Conservation (phyloP, 1,140 invertebrate genomes). For the Asbolus verrucosus region DNA sequence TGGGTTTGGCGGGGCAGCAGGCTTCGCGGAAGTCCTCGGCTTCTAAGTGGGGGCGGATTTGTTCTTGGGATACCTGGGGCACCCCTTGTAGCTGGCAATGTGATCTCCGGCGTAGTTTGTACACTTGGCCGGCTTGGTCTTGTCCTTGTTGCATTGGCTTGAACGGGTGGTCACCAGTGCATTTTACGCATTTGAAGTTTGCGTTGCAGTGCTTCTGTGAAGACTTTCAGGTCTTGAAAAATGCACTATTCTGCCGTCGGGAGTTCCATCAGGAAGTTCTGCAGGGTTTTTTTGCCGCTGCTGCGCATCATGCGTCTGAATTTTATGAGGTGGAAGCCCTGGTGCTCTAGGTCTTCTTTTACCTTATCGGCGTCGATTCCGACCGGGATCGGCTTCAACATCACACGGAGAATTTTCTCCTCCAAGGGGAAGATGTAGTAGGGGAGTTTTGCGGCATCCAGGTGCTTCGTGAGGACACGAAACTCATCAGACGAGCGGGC, state of each 20-base stretch:
- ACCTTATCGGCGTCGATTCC: not conserved
- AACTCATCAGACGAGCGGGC: too few relatives aligned
- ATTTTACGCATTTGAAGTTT: conserved; percentile 31
- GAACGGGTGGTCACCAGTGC: conserved; percentile 6
- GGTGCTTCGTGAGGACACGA: too few relatives aligned
- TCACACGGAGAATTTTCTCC: not conserved
- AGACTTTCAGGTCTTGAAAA: too few relatives aligned
- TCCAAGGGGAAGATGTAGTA: too few relatives aligned
- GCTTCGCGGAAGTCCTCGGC: too few relatives aligned
- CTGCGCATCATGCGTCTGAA: not conserved
- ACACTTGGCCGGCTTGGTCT: conserved; percentile 39
- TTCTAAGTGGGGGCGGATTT: too few relatives aligned
- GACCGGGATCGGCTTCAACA: too few relatives aligned
- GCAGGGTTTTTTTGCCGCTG: not conserved
- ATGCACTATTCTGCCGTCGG: too few relatives aligned
- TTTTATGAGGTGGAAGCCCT: not conserved
- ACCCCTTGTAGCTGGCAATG: not conserved
- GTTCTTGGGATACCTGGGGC: too few relatives aligned
- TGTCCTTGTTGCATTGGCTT: conserved; percentile 12
- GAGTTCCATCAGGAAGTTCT: not conserved
- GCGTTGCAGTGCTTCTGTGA: conserved; percentile 19
- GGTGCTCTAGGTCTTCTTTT: not conserved
- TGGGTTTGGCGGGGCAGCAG: too few relatives aligned
- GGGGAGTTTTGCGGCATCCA: too few relatives aligned
- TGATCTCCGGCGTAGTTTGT: conserved; percentile 40